phyloP scores from a whole-genome alignment of 2,113 vertebrate species.

The Sceloporus tristichus region DNA sequence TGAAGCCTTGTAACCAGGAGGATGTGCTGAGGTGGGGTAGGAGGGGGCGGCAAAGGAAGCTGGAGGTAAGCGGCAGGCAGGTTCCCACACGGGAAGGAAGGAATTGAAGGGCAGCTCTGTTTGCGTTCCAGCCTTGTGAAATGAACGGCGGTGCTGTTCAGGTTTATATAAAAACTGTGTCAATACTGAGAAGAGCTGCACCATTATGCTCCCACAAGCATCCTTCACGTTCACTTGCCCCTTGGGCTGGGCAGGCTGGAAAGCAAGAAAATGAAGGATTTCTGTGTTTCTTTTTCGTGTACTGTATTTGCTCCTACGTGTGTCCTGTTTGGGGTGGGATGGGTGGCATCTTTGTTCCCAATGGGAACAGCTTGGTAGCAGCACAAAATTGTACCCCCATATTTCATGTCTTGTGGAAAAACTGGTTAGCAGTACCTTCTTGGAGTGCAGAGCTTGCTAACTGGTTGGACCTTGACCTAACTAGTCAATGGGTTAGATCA shows the following conservation, averaged over 20 bases:
- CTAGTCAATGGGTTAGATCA: background rate
- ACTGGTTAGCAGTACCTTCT: background rate
- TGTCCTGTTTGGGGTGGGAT: no score
- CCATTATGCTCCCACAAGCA: background rate
- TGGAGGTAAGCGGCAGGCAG: background rate
- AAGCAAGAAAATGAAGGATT: background rate
- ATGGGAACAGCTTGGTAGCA: background rate
- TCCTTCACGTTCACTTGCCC: slow-evolving; percentile 15
- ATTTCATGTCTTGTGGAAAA: background rate
- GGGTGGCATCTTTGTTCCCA: background rate
- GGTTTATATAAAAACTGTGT: slow-evolving; percentile 21
- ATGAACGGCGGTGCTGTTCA: slow-evolving; percentile 27
- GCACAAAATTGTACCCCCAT: background rate
- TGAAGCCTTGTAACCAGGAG: slow-evolving; percentile 14
- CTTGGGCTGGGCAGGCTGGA: background rate
- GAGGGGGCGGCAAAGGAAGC: background rate
- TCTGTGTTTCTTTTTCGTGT: background rate
- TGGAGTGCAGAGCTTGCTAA: background rate
- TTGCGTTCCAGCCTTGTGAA: background rate
- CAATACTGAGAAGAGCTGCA: background rate
- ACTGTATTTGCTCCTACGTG: no score
- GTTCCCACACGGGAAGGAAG: slow-evolving; percentile 9
- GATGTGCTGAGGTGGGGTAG: background rate
- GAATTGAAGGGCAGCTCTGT: background rate
- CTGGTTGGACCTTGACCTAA: no score